Conservation (phyloP, 2,113 vertebrate species). For the Hippocampus barbouri region DNA sequence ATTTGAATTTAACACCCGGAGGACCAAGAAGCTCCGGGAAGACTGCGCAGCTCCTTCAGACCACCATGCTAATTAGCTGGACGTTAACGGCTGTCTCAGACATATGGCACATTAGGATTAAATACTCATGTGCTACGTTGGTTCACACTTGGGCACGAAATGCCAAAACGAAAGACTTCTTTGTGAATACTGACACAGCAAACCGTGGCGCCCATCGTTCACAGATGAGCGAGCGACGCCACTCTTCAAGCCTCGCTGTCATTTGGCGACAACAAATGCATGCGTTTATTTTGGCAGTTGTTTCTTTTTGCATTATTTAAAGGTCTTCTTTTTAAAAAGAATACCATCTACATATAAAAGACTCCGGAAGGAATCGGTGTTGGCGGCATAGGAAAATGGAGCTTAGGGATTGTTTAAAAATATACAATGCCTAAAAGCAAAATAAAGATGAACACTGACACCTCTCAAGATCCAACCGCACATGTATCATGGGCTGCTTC, state of each 20-base stretch:
- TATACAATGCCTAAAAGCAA: neutral
- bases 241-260: constrained; percentile 18
- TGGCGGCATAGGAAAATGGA: neutral
- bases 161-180: neutral
- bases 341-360: constrained; percentile 5
- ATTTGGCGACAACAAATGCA: constrained; percentile 41
- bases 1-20: constrained; percentile 16
- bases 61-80: constrained; percentile 47
- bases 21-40: constrained; percentile 34
- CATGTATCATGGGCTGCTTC: neutral
- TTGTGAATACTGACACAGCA: neutral
- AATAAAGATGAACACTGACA: neutral
- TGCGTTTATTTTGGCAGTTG: constrained; percentile 14
- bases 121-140: constrained; percentile 41
- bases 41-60: constrained; percentile 23
- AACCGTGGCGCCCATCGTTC: neutral
- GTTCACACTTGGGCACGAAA: neutral
- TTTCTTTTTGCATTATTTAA: constrained; percentile 16
- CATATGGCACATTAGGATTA: constrained; percentile 56
- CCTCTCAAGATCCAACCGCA: neutral
- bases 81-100: constrained; percentile 39
- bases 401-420: neutral
- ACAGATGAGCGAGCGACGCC: neutral
- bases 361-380: neutral
- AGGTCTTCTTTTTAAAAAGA: constrained; percentile 1